These are phyloP conservation scores for Hermatobates lingyangjiaoensis DNA, from an alignment of 1,140 invertebrate genomes.

Conservation along the genomic window DNA sequence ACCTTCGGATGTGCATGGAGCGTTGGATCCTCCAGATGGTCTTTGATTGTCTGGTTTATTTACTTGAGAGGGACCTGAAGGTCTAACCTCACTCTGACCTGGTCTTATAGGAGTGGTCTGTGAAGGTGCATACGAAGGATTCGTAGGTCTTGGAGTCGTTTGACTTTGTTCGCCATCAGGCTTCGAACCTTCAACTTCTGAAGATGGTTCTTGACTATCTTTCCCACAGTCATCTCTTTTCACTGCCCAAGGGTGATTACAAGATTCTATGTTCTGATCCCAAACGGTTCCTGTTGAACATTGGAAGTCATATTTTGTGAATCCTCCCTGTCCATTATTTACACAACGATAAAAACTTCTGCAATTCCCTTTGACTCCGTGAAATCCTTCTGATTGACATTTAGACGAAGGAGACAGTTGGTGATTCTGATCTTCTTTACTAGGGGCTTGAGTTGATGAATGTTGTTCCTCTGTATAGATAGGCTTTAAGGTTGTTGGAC, in stretches of 20 bases:
- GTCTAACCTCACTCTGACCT: not conserved
- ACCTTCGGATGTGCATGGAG: conserved; percentile 33
- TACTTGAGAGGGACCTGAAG: not conserved
- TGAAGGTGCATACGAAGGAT: not conserved
- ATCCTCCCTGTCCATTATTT: conserved; percentile 33
- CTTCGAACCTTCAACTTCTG: not conserved
- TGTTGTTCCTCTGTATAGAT: not conserved
- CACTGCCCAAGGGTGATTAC: conserved; percentile 37
- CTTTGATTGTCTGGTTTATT: conserved; percentile 1
- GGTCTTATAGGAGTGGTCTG: not conserved
- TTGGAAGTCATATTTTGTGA: conserved; percentile 36
- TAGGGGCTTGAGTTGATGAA: too few species aligned
- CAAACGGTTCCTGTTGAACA: conserved; percentile 45
- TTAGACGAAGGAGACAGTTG: not conserved
- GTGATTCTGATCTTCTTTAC: conserved; percentile 14
- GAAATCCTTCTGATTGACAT: conserved; percentile 29
- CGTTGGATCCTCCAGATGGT: not conserved
- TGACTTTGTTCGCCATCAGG: not conserved
- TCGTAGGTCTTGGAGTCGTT: not conserved
- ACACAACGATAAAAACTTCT: conserved; percentile 47
- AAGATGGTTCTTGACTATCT: not conserved
- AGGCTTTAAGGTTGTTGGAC: not conserved
- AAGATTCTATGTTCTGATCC: conserved; percentile 34
- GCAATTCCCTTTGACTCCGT: conserved; percentile 36
- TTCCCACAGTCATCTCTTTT: conserved; percentile 19